Base-by-base conservation (phyloP, 92 coral and sea anemone species). In the Blastomussa wellsi region DNA sequence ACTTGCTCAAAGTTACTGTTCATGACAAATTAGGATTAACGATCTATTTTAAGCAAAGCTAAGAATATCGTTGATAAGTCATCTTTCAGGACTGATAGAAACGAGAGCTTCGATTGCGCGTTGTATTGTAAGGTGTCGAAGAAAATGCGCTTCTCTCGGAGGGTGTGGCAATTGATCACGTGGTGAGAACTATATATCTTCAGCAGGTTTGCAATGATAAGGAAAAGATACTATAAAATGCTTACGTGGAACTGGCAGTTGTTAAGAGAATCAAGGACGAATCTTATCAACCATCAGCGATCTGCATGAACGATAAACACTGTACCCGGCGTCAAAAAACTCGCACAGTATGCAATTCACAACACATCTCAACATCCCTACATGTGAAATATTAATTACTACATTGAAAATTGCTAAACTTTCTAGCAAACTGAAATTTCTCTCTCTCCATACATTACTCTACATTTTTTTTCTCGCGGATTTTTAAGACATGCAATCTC, bases 91-190 rank as follows among this genome's bases (percentile, higher is more conserved):
- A 20, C 15, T 32, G 32, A 65, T 79, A 47, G 48, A 68, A 80
- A 19, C 26, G 48, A 10, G 20, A 60, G 60, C n/a, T 17, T 17
- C 5, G 39, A 64, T 66, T 44, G 20, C 26, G 31, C 26, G 19
- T 31, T 13, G 48, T 24, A 39, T 33, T 38, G 42, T 24, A 69
- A 69, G 13, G 75, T 38, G 44, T 35, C 31, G 11, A 35, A 16
- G 75, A 28, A 80, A 80, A 66, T 67, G 66, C 31, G 12, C 24
- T 39, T 19, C 17, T 10, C 6, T 52, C 35, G 29, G 24, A 35
- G 69, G 86, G 78, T 28, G 78, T 72, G 70, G 78, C 71, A 68
- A 2, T 47, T 47, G 37, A 38, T 33, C 42, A 70, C 75, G 75
- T 36, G 44, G 19, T 22, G 44, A 35, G 37, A 70, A 38, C 26